Percentiles rank a stretch among this genome's conserved stretches.
Conservation (phyloP, 2,797 vertebrate species). For the Tauraco hartlaubi region DNA sequence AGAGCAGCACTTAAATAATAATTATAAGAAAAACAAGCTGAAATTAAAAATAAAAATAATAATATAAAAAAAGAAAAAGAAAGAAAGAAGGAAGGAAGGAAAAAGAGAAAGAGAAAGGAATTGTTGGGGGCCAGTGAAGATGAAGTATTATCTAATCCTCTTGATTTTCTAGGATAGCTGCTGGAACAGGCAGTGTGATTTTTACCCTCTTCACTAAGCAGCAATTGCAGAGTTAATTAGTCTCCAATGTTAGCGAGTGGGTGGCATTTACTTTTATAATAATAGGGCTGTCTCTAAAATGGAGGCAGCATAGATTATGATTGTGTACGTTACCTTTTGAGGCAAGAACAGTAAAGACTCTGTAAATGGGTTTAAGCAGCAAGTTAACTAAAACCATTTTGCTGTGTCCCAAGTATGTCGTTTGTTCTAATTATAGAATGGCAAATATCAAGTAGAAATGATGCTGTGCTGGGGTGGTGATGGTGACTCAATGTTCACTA, state of each 20-base stretch:
- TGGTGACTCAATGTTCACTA: slow-evolving; percentile 41
- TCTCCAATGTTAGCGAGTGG: slow-evolving; percentile 3
- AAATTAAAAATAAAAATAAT: background rate
- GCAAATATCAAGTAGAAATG: slow-evolving; percentile 33
- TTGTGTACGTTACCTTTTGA: slow-evolving; percentile 15
- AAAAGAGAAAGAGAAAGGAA: background rate
- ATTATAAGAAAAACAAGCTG: background rate
- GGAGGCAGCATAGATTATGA: background rate
- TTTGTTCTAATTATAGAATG: slow-evolving; percentile 50
- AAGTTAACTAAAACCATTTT: slow-evolving; percentile 7
- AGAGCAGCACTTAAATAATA: background rate
- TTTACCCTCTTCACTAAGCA: background rate
- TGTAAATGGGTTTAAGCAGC: background rate
- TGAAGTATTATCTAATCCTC: background rate
- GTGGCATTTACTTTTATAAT: slow-evolving; percentile 50
- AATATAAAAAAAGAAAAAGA: background rate
- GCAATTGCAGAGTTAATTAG: slow-evolving; percentile 32
- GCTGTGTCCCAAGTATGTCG: background rate
- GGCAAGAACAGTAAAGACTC: background rate
- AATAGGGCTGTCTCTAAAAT: background rate
- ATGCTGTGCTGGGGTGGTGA: background rate
- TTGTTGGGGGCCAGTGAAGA: background rate
- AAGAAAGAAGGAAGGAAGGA: too few species aligned
- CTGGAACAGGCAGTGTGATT: background rate
- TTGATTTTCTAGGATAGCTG: background rate